Percentiles rank a stretch among this genome's conserved stretches.
Conservation (phyloP, 92 coral and sea anemone genomes). For the Micromussa lordhowensis region DNA sequence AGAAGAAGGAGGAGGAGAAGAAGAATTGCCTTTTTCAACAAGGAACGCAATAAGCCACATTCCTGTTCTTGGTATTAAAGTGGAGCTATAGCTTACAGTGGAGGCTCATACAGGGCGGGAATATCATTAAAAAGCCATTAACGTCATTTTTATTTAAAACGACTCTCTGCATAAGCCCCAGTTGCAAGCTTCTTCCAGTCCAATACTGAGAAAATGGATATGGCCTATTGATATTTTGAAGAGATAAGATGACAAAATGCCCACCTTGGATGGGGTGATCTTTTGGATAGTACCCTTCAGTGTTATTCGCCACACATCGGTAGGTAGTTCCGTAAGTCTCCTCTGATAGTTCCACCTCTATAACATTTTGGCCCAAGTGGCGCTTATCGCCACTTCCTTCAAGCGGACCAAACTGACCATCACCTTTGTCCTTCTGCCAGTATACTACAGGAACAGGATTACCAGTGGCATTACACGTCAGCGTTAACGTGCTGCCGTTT, state of each 20-base stretch:
- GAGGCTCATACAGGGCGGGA: too few relatives aligned
- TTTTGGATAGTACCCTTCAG: not conserved
- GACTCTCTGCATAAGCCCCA: too few relatives aligned
- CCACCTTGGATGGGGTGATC: not conserved
- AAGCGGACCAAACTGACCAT: slow-evolving; percentile 41
- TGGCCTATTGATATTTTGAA: not conserved
- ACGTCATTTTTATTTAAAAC: too few relatives aligned
- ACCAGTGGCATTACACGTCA: slow-evolving; percentile 73
- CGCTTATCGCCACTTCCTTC: not conserved
- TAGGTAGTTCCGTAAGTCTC: slow-evolving; percentile 56
- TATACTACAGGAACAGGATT: slow-evolving; percentile 75
- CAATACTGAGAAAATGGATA: not conserved
- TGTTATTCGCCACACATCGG: slow-evolving; percentile 77
- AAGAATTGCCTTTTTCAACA: too few relatives aligned
- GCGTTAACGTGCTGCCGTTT: slow-evolving; percentile 21
- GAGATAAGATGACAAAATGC: not conserved
- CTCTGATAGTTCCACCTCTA: slow-evolving; percentile 10
- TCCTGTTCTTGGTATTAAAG: too few relatives aligned
- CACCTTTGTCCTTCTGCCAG: slow-evolving; percentile 64
- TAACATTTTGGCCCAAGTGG: not conserved
- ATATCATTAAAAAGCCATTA: too few relatives aligned
- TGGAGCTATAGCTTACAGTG: too few relatives aligned
- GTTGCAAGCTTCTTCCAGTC: too few relatives aligned
- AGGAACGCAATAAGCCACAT: too few relatives aligned
- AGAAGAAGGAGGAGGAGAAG: too few relatives aligned